Evolutionary conservation across 2,797 vertebrate species (phyloP).

Genomic region (Microhierax caerulescens): DNA sequence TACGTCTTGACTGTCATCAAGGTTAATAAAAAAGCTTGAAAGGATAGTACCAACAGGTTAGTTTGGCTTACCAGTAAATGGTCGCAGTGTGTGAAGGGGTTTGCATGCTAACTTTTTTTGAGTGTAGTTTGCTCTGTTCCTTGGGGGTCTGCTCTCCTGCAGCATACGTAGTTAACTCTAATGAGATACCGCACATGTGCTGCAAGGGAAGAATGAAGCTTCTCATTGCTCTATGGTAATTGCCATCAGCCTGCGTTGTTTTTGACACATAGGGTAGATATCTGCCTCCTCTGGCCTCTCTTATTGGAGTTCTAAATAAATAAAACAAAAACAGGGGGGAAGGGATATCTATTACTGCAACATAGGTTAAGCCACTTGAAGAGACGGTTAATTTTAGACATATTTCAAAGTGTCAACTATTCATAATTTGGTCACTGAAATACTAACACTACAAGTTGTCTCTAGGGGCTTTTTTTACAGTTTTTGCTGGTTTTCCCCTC

Average conservation of each 20-base stretch:
- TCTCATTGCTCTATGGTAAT: not conserved
- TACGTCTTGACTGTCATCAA: not conserved
- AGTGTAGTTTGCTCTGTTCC: not conserved
- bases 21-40: not conserved
- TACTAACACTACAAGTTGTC: not conserved
- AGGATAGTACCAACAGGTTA: not conserved
- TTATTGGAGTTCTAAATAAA: not conserved
- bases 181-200: not conserved
- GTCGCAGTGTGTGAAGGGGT: not conserved
- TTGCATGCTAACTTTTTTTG: not conserved
- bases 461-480: not conserved
- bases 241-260: fast-evolving
- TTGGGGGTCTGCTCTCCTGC: not conserved
- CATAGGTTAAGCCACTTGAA: not conserved
- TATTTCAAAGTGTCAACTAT: not conserved
- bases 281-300: not conserved
- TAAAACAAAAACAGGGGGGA: not conserved
- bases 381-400: not conserved
- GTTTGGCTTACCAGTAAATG: not conserved
- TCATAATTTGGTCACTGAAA: not conserved
- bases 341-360: not conserved
- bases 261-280: not conserved
- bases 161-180: not conserved
- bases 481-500: not conserved
- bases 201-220: not conserved